Evolutionary conservation across 2,113 vertebrate species (phyloP).

Genomic region (Girardinichthys multiradiatus): DNA sequence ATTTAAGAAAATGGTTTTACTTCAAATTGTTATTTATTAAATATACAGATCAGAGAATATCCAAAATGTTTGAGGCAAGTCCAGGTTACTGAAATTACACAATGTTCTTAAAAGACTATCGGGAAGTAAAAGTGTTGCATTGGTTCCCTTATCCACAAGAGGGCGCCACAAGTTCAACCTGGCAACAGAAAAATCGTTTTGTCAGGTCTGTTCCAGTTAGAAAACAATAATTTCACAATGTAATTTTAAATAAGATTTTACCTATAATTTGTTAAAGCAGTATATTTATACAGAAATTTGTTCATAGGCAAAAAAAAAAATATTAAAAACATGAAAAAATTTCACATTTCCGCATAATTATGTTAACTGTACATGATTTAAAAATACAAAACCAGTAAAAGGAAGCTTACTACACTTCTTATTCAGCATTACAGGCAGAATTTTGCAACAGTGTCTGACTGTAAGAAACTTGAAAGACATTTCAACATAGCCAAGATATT

Average conservation of each 20-base stretch:
- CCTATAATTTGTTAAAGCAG: background rate
- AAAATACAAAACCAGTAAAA: constrained; percentile 17
- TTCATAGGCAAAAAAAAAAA: constrained; percentile 5
- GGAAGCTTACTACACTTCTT: constrained; percentile 6
- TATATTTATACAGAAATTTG: background rate
- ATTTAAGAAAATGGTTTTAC: background rate
- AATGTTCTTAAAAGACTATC: constrained; percentile 33
- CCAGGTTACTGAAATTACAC: constrained; percentile 32
- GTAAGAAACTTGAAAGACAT: constrained; percentile 20
- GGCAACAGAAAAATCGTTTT: constrained; percentile 28
- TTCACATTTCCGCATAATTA: constrained; percentile 6
- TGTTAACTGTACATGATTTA: background rate
- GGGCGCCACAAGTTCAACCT: constrained; percentile 42
- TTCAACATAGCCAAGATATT: background rate
- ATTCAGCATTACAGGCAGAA: constrained; percentile 10
- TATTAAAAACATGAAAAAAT: no score
- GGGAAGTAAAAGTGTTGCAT: constrained; percentile 51
- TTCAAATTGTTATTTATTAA: constrained; percentile 49
- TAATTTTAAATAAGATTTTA: background rate
- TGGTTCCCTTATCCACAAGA: constrained; percentile 32
- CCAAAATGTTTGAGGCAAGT: constrained; percentile 26
- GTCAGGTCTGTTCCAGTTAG: constrained; percentile 3
- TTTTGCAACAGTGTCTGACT: constrained; percentile 37
- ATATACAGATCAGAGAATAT: constrained; percentile 43
- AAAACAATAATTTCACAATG: background rate